Base-by-base conservation (phyloP, 2,113 vertebrate genomes). In the Leuciscus idus region DNA sequence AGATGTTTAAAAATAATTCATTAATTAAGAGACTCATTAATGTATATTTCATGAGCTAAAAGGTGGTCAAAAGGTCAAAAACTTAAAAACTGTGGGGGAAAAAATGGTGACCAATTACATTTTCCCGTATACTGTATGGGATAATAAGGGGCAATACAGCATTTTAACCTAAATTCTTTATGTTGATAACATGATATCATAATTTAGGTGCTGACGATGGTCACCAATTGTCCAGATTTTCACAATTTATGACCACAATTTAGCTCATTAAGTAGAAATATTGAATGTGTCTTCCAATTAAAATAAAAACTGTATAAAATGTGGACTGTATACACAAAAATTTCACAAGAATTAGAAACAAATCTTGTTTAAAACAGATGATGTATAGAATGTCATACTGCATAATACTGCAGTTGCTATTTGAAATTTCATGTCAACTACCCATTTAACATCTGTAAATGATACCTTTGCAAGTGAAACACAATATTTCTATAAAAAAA, bases 351-450 rank as follows among this genome's bases (percentile, higher is more conserved):
- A 1, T 52, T 15, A 52, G 8, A 43, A 43, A 52, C 21, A 21
- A 21, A 21, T 3, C 19, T 6, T 57, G 6, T 50, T 50, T 13
- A 50, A 50, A 50, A 13, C 48, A 50, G 48, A 3, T 13, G 4
- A 50, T 12, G 12, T 50, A 50, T 50, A 50, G 48, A 1, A 66
- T 33, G 6, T 23, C 33, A 72, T 39, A 23, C 4, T 21, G 33
- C 33, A 70, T 4, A 8, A 70, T 2, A 39, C 33, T 9, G 30
- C 30, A 23, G 4, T 23, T 21, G 11, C 36, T 72, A 12, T 7
- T 43, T 70, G 66, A 36, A 70, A 70, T 70, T 21, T n/a, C 19
- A 72, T 23, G 68, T 72, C 36, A n/a, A 43, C 68, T n/a, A 72
- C 68, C 4, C 19, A 72, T 43, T 72, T 72, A 72, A 72, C 68